Evolutionary conservation across 2,113 vertebrate genomes (phyloP).

Genomic region (Clinocottus analis): DNA sequence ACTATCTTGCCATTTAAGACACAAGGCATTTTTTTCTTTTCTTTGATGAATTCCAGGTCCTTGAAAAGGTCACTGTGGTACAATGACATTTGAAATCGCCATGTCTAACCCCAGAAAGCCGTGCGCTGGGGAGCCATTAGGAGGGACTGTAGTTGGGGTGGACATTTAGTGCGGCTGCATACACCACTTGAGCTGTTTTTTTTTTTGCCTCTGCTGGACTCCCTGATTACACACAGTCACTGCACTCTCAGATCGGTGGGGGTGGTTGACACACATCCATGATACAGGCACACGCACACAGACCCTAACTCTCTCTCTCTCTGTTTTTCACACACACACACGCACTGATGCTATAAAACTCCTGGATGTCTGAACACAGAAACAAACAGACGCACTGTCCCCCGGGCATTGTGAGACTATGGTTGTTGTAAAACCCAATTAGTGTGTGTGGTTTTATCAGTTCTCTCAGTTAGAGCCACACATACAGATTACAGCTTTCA

Average conservation of each 20-base stretch:
- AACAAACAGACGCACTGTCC: slow-evolving; percentile 68
- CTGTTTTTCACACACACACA: slow-evolving; percentile 8
- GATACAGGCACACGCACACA: slow-evolving; percentile 27
- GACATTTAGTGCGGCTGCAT: slow-evolving; percentile 34
- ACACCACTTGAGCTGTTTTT: slow-evolving; percentile 49
- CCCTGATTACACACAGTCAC: slow-evolving; percentile 41
- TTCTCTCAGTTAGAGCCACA: slow-evolving; percentile 55
- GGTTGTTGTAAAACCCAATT: slow-evolving; percentile 82
- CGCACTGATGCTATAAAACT: slow-evolving; percentile 28
- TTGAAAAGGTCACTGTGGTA: slow-evolving; percentile 74
- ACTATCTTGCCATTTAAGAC: slow-evolving; percentile 68
- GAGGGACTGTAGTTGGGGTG: slow-evolving; percentile 14
- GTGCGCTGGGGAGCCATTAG: slow-evolving; percentile 59
- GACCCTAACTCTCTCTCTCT: not conserved
- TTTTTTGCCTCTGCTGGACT: slow-evolving; percentile 41
- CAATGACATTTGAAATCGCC: slow-evolving; percentile 79
- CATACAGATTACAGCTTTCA: slow-evolving; percentile 64
- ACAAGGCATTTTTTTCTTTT: slow-evolving; percentile 52
- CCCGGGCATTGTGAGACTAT: slow-evolving; percentile 76
- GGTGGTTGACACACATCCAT: slow-evolving; percentile 45
- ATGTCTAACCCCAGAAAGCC: slow-evolving; percentile 56
- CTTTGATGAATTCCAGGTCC: slow-evolving; percentile 77
- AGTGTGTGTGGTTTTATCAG: slow-evolving; percentile 75
- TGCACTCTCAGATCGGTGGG: slow-evolving; percentile 45
- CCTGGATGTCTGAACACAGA: slow-evolving; percentile 59